phyloP scores from a whole-genome alignment of 1,140 invertebrate genomes.

The Aphelenchoides avenae region DNA sequence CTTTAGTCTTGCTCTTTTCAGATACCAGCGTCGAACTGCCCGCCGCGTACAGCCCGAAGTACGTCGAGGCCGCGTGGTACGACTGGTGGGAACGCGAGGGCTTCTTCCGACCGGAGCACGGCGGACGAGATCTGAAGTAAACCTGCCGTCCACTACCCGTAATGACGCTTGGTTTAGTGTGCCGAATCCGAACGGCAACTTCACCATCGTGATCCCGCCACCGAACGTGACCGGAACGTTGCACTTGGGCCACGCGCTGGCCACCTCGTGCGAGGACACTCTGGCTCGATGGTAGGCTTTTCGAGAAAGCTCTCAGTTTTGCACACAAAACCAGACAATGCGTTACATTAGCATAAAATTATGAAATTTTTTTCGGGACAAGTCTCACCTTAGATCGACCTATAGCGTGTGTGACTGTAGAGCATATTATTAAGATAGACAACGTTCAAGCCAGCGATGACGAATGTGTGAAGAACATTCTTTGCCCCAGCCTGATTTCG shows the following conservation, averaged over 20 bases:
- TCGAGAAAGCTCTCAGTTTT: not conserved
- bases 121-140: conserved; percentile 61
- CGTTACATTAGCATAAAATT: not conserved
- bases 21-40: conserved; percentile 75
- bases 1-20: conserved; percentile 22
- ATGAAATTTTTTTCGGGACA: not conserved
- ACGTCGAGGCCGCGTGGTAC: conserved; percentile 98
- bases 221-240: conserved; percentile 95
- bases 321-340: too few relatives aligned
- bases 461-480: too few relatives aligned
- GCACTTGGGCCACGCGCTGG: conserved; percentile 95
- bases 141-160: conserved; percentile 10
- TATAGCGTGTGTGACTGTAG: too few relatives aligned
- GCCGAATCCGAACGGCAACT: conserved; percentile 63
- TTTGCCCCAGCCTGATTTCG: too few relatives aligned
- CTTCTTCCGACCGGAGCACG: conserved; percentile 97
- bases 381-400: too few relatives aligned
- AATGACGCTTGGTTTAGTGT: conserved; percentile 29
- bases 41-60: conserved; percentile 87
- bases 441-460: too few relatives aligned
- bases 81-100: conserved; percentile 86
- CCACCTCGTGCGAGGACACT: conserved; percentile 89
- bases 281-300: conserved; percentile 75
- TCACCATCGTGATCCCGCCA: conserved; percentile 95
- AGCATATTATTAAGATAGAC: too few relatives aligned